Conservation (phyloP, 35 echinoderm and acorn worm genomes). For the Ophioderma brevispina region DNA sequence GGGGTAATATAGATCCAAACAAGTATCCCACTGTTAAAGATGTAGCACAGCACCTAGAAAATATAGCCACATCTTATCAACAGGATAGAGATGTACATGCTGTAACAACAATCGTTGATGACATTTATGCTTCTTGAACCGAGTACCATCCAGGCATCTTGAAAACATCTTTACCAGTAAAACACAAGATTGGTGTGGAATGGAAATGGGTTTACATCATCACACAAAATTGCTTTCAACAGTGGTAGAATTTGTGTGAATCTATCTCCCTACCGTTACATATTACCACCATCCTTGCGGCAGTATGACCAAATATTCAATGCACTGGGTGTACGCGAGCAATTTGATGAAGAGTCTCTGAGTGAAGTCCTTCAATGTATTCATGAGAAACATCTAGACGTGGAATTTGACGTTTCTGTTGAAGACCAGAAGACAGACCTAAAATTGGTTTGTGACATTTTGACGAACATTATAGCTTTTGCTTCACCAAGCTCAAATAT, state of each 20-base stretch:
- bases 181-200: constrained; percentile 22
- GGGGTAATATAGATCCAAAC: background rate
- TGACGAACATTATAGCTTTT: background rate
- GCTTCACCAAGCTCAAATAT: background rate
- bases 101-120: background rate
- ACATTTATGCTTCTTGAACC: constrained; percentile 17
- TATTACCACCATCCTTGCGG: background rate
- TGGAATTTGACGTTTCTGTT: background rate
- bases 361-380: background rate
- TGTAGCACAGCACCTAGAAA: background rate
- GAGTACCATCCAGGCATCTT: background rate
- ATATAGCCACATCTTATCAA: background rate
- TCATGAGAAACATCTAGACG: background rate
- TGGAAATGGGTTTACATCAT: constrained; percentile 7
- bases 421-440: background rate
- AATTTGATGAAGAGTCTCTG: constrained; percentile 15
- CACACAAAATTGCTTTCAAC: constrained; percentile 19
- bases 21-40: background rate
- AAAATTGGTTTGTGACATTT: constrained; percentile 21
- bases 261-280: background rate
- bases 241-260: background rate
- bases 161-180: background rate
- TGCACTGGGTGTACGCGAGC: background rate
- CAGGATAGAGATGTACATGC: background rate
- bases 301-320: background rate